A percentile compares a stretch with the other conserved stretches of the same genome.
phyloP scores from a whole-genome alignment of 2,797 vertebrate genomes.

The Bryconaethiops microstoma region DNA sequence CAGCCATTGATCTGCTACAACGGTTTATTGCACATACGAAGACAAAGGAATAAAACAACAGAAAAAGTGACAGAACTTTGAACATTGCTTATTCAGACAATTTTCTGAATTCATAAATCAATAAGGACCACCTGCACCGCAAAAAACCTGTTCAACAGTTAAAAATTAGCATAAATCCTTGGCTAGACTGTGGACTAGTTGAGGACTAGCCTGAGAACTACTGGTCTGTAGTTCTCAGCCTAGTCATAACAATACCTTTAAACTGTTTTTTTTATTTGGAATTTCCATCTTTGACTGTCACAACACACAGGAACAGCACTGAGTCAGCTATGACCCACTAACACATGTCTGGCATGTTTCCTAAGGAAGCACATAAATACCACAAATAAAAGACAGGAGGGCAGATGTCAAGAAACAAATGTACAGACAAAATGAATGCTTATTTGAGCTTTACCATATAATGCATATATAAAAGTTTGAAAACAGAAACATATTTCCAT shows the following conservation, averaged over 20 bases:
- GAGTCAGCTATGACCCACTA: constrained; percentile 3
- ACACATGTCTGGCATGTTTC: not conserved
- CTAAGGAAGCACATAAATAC: not conserved
- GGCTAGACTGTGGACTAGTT: not conserved
- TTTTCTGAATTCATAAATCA: not conserved
- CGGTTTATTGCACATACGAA: not conserved
- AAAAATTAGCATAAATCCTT: no score
- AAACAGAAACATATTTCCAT: not conserved
- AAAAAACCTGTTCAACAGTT: no score
- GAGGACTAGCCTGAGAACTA: not conserved
- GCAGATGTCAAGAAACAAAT: not conserved
- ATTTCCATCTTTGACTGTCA: not conserved
- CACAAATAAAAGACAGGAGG: not conserved
- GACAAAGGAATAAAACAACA: not conserved
- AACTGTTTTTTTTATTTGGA: not conserved
- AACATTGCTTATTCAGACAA: not conserved
- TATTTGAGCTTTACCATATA: not conserved
- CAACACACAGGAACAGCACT: not conserved
- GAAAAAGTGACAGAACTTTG: not conserved
- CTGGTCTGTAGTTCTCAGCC: no score
- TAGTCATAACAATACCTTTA: not conserved
- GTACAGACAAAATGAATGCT: not conserved
- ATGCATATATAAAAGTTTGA: not conserved
- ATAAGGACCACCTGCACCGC: not conserved
- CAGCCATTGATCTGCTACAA: not conserved